Percentiles rank a stretch among this genome's conserved stretches.
These are phyloP conservation scores for Sycobia sp. DNA, from an alignment of 1,140 invertebrate species.

Conservation along the genomic window DNA sequence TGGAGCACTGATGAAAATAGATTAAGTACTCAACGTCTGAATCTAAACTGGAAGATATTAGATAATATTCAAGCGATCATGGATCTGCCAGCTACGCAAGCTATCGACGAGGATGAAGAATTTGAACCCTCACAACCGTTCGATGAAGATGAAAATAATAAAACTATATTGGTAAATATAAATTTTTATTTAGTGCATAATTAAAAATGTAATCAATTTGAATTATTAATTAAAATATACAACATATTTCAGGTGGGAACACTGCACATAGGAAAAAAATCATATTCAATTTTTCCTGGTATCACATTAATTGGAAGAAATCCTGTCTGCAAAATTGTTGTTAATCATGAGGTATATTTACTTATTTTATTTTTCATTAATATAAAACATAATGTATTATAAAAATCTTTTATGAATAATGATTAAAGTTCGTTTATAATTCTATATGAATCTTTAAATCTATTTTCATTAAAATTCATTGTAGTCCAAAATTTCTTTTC, in stretches of 20 bases:
- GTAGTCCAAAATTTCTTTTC: conserved; percentile 65
- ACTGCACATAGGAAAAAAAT: conserved; percentile 15
- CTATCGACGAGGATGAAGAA: conserved; percentile 30
- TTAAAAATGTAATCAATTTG: not conserved
- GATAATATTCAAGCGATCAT: not conserved
- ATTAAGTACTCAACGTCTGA: not conserved
- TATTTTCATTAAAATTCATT: conserved; percentile 65
- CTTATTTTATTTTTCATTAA: not conserved
- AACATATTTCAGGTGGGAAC: conserved; percentile 42
- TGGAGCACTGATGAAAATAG: not conserved
- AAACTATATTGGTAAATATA: conserved; percentile 2
- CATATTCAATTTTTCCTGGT: conserved; percentile 34
- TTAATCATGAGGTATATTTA: conserved; percentile 36
- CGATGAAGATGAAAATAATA: not conserved
- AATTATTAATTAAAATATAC: conserved; percentile 4
- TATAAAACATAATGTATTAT: not conserved
- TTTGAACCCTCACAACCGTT: not conserved
- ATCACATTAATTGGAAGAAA: conserved; percentile 39
- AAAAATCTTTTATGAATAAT: not conserved
- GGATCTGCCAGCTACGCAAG: conserved; percentile 38
- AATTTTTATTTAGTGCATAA: conserved; percentile 8
- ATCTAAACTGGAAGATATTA: not conserved
- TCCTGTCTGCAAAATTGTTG: conserved; percentile 26
- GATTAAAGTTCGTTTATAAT: conserved; percentile 26
- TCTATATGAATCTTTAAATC: conserved; percentile 34